Percentiles rank a stretch among this genome's conserved stretches.
Conservation (phyloP, 2,113 vertebrate genomes). For the Strix aluco region DNA sequence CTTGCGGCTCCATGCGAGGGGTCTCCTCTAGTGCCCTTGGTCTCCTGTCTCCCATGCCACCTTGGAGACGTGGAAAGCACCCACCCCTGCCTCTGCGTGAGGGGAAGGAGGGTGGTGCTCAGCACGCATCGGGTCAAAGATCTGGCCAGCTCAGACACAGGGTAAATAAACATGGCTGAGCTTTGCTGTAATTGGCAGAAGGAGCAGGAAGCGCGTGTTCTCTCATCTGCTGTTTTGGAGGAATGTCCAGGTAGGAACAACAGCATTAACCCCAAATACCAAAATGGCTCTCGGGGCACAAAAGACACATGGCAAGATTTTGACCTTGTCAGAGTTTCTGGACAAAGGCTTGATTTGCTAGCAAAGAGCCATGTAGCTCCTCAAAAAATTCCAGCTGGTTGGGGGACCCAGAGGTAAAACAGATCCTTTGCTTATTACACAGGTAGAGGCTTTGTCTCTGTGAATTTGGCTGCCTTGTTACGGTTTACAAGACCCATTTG, state of each 20-base stretch:
- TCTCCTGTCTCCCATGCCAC: background rate
- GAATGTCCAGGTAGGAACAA: background rate
- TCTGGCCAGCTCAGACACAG: slow-evolving; percentile 16
- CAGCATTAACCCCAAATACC: background rate
- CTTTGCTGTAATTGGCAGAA: slow-evolving; percentile 7
- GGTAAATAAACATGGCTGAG: slow-evolving; percentile 47
- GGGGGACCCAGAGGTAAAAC: background rate
- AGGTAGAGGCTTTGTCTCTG: background rate
- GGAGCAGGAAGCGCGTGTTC: background rate
- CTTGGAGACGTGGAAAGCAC: background rate
- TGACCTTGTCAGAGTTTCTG: background rate
- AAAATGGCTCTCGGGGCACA: background rate
- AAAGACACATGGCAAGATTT: background rate
- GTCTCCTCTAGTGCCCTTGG: background rate
- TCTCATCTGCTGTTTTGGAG: background rate
- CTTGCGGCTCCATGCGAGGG: accelerated
- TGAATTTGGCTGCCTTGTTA: background rate
- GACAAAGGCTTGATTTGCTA: background rate
- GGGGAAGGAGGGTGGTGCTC: background rate
- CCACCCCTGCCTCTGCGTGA: background rate
- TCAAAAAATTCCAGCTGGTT: background rate
- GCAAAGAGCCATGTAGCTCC: background rate
- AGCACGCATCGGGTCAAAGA: background rate
- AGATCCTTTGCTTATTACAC: background rate
- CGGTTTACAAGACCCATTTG: background rate